Conservation (phyloP, 1,140 invertebrate species). For the Chelonus insularis region DNA sequence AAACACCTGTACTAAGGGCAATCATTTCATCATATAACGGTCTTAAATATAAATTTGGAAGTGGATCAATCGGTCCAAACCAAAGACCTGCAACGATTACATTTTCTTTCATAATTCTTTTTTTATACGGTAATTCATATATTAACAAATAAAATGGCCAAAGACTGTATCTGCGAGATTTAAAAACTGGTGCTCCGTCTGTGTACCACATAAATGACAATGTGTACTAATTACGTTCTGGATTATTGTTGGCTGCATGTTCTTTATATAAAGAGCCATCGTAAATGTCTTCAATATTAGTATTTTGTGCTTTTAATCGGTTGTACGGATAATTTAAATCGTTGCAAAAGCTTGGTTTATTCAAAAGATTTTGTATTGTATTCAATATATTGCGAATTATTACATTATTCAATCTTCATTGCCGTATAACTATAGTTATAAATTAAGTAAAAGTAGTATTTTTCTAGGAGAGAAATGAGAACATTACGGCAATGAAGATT, state of each 20-base stretch:
- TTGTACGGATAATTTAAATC: not conserved
- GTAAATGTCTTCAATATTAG: constrained; percentile 21
- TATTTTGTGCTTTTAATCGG: not conserved
- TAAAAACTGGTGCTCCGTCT: constrained; percentile 17
- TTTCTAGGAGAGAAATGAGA: no score
- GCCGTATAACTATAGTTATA: no score
- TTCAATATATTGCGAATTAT: no score
- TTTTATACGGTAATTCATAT: constrained; percentile 33
- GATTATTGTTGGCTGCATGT: not conserved
- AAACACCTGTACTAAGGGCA: not conserved
- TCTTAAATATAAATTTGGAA: constrained; percentile 21
- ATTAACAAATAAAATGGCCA: constrained; percentile 18
- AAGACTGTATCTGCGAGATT: constrained; percentile 18
- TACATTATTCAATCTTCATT: no score
- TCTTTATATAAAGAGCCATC: constrained; percentile 20
- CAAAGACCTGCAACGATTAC: constrained; percentile 28
- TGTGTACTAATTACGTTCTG: not conserved
- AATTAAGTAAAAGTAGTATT: no score
- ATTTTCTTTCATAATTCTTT: constrained; percentile 21
- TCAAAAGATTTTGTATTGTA: constrained; percentile 5
- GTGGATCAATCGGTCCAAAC: constrained; percentile 7
- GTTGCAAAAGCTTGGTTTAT: not conserved
- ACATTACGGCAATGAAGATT: no score
- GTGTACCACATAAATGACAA: constrained; percentile 22
- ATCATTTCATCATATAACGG: not conserved